Evolutionary conservation across 1,140 invertebrate species (phyloP), one percentile per base, ranked within the genome.

Genomic region (Odontomachus brunneus): DNA sequence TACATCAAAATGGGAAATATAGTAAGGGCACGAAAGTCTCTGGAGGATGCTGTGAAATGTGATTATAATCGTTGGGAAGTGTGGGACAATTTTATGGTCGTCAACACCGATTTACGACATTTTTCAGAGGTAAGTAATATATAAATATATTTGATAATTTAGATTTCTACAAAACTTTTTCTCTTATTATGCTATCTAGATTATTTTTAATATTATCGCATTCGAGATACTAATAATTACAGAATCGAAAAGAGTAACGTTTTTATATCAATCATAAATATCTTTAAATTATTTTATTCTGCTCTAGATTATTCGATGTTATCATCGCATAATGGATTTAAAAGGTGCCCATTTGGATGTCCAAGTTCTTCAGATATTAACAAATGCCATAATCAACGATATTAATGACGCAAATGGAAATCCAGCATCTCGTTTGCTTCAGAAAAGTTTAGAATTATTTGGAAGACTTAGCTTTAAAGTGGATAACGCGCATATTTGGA

Each of bases 51-150:
- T 0, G 92, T 99, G 0, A 97, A 98, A 92, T 99, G 97, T 94
- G 98, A 98, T 93, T 99, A 97, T 94, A 98, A 99, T 84, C 98
- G 98, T 92, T 99, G 98, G 98, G 97, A 98, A 95, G 95, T 99
- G 0, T 99, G 99, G 99, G 98, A 99, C 91, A 99, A 99, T 94
- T 96, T 98, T 24, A 95, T 98, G 94, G 92, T 97, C 7, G 97
- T 98, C 15, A 97, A 97, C 87, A 96, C 96, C 80, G 97, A 98
- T 90, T 96, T 96, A 24, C 95, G 95, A 0, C 95, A 97, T 88
- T 97, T 97, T 91, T 95, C 96, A 53, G 97, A 97, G 92, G 95
- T 95, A 90, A 38, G 83, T 69, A 53, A 75, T 26, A 84, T 11
- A 73, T 73, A 60, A 59, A 66, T 44, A 66, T 26, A 26, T 60